phyloP scores from a whole-genome alignment of 2,113 vertebrate genomes.

The Tauraco erythrolophus region DNA sequence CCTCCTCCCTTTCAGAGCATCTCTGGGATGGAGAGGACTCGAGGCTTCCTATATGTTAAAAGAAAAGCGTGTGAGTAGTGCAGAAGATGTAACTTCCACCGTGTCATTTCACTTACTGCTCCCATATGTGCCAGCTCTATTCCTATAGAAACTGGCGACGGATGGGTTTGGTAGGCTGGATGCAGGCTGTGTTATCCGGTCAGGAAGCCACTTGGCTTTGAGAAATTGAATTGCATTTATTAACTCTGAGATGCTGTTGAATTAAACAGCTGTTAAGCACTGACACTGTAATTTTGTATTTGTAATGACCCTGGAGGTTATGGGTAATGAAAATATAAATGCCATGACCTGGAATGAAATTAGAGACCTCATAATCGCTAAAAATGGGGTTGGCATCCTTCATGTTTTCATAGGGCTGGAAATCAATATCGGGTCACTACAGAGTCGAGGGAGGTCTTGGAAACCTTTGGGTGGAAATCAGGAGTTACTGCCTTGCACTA shows the following conservation, averaged over 20 bases:
- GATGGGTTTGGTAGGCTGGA: background rate
- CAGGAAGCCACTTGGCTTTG: background rate
- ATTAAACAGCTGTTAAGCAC: background rate
- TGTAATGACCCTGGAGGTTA: background rate
- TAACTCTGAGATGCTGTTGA: background rate
- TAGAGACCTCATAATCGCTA: background rate
- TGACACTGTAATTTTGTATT: fast-evolving
- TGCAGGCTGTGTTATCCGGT: background rate
- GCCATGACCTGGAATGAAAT: background rate
- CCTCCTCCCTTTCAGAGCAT: background rate
- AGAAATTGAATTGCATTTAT: background rate
- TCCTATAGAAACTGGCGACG: background rate
- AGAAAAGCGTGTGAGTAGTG: background rate
- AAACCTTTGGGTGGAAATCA: fast-evolving
- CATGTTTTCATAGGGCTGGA: background rate
- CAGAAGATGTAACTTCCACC: background rate
- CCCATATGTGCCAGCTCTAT: background rate
- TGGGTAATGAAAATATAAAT: background rate
- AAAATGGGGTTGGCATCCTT: background rate
- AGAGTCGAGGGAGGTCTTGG: background rate
- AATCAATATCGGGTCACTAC: fast-evolving
- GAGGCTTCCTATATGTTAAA: background rate
- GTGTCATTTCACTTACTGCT: fast-evolving
- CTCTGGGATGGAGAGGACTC: background rate
- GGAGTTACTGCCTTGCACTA: fast-evolving